Conservation (phyloP, 2,797 vertebrate species). For the Calcarius lapponicus region DNA sequence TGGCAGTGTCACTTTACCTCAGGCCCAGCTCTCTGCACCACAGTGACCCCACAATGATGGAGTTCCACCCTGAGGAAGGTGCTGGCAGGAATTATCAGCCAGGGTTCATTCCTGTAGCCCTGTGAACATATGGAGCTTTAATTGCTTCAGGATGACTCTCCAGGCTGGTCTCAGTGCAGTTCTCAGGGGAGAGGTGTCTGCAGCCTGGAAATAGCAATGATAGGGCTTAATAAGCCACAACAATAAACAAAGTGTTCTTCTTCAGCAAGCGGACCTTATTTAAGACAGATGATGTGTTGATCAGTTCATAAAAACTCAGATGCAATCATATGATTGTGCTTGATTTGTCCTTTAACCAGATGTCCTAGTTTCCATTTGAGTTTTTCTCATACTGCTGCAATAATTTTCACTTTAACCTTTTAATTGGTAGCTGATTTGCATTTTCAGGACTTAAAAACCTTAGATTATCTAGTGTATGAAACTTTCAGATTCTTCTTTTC, state of each 20-base stretch:
- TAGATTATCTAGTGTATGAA: rapidly evolving
- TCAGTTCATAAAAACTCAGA: neutral
- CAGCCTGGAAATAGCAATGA: neutral
- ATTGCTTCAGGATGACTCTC: neutral
- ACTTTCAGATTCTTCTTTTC: neutral
- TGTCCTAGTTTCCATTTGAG: neutral
- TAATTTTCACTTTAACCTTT: neutral
- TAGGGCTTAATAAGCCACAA: neutral
- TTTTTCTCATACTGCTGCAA: neutral
- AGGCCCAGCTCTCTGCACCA: neutral
- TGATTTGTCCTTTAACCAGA: neutral
- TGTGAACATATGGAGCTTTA: neutral
- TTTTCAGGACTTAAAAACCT: neutral
- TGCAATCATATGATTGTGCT: rapidly evolving
- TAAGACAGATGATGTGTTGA: neutral
- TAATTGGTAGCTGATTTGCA: neutral
- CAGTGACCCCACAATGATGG: rapidly evolving
- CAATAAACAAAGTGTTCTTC: neutral
- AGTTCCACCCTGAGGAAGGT: neutral
- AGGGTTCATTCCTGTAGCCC: neutral
- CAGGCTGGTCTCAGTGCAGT: neutral
- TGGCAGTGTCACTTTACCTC: neutral
- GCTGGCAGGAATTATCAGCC: neutral
- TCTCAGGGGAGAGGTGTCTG: neutral
- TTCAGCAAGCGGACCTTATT: neutral